Conservation (phyloP, 2,888 invertebrate genomes). For the Microctonus brassicae region DNA sequence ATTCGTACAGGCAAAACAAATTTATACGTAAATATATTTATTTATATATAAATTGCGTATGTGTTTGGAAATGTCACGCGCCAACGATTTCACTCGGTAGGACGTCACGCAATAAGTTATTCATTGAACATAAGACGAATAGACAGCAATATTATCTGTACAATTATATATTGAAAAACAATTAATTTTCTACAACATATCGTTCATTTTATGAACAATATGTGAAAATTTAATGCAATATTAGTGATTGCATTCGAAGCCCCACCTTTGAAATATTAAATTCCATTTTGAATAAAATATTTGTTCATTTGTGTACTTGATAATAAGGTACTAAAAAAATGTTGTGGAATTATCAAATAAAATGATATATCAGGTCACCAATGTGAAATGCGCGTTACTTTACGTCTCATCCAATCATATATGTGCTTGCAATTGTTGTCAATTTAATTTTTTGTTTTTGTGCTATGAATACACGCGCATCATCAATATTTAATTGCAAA, state of each 20-base stretch:
- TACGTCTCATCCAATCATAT: background rate
- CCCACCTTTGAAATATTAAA: background rate
- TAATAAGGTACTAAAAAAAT: background rate
- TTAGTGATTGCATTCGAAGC: background rate
- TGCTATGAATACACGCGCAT: background rate
- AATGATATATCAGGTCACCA: conserved; percentile 44
- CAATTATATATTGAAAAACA: background rate
- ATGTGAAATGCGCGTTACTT: conserved; percentile 45
- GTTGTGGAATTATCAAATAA: conserved; percentile 27
- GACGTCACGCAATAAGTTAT: background rate
- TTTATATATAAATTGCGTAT: background rate
- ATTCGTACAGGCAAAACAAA: background rate
- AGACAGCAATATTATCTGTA: conserved; percentile 6
- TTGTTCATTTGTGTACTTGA: background rate
- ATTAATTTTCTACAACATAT: conserved; percentile 3
- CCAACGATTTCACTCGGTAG: background rate
- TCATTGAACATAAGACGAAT: background rate
- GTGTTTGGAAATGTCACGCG: background rate
- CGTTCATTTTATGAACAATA: background rate
- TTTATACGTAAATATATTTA: conserved; percentile 1
- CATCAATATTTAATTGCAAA: background rate
- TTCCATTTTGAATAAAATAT: background rate
- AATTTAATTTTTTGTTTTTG: conserved; percentile 25
- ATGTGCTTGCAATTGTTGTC: conserved; percentile 4
- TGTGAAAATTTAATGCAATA: background rate